These are phyloP conservation scores for Microctonus brassicae DNA, from an alignment of 2,888 invertebrate species.

Conservation along the genomic window DNA sequence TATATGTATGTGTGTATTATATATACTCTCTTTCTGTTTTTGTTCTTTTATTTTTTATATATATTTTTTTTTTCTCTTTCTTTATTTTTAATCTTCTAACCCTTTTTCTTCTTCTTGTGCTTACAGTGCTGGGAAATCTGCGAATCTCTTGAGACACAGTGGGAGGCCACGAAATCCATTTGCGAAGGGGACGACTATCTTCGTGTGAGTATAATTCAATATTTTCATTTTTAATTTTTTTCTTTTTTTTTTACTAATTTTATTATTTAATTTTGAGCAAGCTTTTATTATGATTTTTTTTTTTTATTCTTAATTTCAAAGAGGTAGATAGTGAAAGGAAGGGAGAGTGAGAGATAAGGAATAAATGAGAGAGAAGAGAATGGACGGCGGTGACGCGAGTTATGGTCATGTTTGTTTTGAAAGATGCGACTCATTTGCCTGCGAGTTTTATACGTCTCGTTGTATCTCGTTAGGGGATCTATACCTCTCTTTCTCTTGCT, in stretches of 20 bases:
- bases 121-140: conserved; percentile 67
- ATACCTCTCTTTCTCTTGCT: conserved; percentile 26
- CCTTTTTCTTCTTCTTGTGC: conserved; percentile 48
- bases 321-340: conserved; percentile 7
- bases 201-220: conserved; percentile 57
- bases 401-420: conserved; percentile 49
- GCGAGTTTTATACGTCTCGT: conserved; percentile 38
- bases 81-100: conserved; percentile 42
- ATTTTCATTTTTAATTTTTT: conserved; percentile 34
- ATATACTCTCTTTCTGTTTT: conserved; percentile 18
- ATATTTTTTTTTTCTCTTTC: conserved; percentile 30
- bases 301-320: conserved; percentile 12
- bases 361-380: conserved; percentile 24
- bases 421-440: conserved; percentile 50
- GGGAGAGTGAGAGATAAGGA: neutral
- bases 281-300: conserved; percentile 26
- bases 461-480: conserved; percentile 46
- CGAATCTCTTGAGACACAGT: conserved; percentile 62
- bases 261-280: conserved; percentile 23
- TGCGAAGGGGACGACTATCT: conserved; percentile 61
- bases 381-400: conserved; percentile 28
- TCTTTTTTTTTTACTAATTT: conserved; percentile 6
- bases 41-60: conserved; percentile 7
- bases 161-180: conserved; percentile 60
- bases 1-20: neutral